phyloP scores from a whole-genome alignment of 2,113 vertebrate genomes.

The Eubucco bourcierii region DNA sequence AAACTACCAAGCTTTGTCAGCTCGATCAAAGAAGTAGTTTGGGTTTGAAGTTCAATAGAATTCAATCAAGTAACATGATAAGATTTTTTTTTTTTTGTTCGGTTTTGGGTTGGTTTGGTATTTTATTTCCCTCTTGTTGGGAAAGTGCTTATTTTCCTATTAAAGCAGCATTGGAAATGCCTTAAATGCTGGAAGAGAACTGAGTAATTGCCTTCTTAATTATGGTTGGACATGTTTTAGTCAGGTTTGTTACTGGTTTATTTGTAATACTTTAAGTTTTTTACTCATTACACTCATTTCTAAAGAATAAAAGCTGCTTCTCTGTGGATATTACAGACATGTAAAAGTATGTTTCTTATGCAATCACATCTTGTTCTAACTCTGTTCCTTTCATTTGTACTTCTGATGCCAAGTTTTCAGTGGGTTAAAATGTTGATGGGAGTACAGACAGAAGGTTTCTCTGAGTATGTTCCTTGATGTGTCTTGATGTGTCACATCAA shows the following conservation, averaged over 20 bases:
- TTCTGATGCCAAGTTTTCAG: background rate
- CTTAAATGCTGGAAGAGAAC: background rate
- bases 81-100: background rate
- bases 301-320: background rate
- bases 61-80: background rate
- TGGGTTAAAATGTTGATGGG: background rate
- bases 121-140: background rate
- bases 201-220: background rate
- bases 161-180: background rate
- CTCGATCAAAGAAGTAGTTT: background rate
- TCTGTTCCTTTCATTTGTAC: background rate
- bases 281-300: background rate
- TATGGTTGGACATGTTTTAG: background rate
- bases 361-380: background rate
- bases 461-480: background rate
- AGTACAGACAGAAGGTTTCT: background rate
- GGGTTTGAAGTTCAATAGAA: background rate
- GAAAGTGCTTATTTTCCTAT: background rate
- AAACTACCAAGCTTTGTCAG: background rate
- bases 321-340: background rate
- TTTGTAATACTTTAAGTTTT: background rate
- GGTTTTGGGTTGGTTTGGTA: background rate
- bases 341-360: background rate
- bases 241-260: background rate
- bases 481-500: background rate